Percentiles rank a stretch among this genome's conserved stretches.
Evolutionary conservation across 1,140 invertebrate genomes (phyloP).

Genomic region (Drosophila setifemur): DNA sequence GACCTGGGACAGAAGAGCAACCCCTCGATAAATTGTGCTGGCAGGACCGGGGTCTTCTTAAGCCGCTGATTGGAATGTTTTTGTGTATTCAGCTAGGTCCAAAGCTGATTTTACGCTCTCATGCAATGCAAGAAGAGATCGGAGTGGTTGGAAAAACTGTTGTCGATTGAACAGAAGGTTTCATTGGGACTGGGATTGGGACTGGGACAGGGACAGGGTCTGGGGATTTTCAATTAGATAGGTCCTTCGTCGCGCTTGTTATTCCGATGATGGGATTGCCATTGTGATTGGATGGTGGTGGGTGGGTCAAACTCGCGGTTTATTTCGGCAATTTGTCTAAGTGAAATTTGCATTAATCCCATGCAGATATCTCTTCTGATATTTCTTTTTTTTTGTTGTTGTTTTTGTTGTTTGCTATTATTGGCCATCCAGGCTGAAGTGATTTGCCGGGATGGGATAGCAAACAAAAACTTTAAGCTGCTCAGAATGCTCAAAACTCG

Average conservation of each 20-base stretch:
- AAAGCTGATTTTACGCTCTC: conserved; percentile 70
- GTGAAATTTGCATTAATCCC: conserved; percentile 74
- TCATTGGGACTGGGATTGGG: neutral
- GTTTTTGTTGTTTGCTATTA: conserved; percentile 18
- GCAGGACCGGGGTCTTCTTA: conserved; percentile 43
- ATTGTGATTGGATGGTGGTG: conserved; percentile 19
- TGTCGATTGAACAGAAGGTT: conserved; percentile 30
- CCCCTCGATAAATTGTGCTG: conserved; percentile 37
- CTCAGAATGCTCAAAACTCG: conserved; percentile 1
- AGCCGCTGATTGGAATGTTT: conserved; percentile 79
- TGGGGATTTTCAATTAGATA: conserved; percentile 76
- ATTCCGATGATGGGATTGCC: conserved; percentile 34
- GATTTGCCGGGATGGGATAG: conserved; percentile 44
- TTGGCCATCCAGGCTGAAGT: conserved; percentile 51
- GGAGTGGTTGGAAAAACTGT: conserved; percentile 39
- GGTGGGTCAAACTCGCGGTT: conserved; percentile 56
- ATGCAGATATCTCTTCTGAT: conserved; percentile 9
- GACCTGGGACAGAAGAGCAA: conserved; percentile 24
- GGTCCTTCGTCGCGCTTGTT: conserved; percentile 45
- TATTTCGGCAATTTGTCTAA: conserved; percentile 71
- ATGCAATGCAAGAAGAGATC: conserved; percentile 25
- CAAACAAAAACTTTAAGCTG: conserved; percentile 47
- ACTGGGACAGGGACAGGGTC: neutral
- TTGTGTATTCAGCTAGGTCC: conserved; percentile 39
- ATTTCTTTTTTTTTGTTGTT: neutral